Evolutionary conservation across 2,888 invertebrate species (phyloP).

Genomic region (Aspidiotus destructor): DNA sequence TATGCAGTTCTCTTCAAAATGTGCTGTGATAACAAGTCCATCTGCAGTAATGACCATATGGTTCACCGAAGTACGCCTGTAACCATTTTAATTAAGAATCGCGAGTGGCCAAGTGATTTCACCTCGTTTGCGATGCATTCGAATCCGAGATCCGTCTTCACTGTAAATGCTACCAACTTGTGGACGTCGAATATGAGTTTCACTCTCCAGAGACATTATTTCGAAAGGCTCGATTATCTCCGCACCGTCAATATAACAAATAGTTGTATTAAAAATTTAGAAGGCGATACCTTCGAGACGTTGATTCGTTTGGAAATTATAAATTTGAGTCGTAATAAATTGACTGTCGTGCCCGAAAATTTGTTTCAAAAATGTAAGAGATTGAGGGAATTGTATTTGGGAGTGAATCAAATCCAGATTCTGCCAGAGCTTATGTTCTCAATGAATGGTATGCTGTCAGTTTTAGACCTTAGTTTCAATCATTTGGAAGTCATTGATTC

Average conservation of each 20-base stretch:
- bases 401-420: neutral
- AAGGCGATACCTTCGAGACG: neutral
- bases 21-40: too few relatives aligned
- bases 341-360: neutral
- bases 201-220: neutral
- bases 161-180: too few relatives aligned
- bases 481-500: neutral
- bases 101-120: too few relatives aligned
- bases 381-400: constrained; percentile 1
- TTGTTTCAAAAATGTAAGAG: neutral
- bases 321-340: neutral
- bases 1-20: too few relatives aligned
- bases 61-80: too few relatives aligned
- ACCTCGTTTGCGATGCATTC: too few relatives aligned
- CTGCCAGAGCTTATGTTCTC: neutral
- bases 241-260: neutral
- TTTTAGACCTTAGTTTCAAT: constrained; percentile 1
- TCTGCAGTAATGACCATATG: too few relatives aligned
- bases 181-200: too few relatives aligned
- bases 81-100: too few relatives aligned
- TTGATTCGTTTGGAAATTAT: neutral
- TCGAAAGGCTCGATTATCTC: neutral
- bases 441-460: neutral
- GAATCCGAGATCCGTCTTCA: too few relatives aligned
- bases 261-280: neutral